Base-by-base conservation (phyloP, 2,113 vertebrate genomes). In the Boleophthalmus pectinirostris region DNA sequence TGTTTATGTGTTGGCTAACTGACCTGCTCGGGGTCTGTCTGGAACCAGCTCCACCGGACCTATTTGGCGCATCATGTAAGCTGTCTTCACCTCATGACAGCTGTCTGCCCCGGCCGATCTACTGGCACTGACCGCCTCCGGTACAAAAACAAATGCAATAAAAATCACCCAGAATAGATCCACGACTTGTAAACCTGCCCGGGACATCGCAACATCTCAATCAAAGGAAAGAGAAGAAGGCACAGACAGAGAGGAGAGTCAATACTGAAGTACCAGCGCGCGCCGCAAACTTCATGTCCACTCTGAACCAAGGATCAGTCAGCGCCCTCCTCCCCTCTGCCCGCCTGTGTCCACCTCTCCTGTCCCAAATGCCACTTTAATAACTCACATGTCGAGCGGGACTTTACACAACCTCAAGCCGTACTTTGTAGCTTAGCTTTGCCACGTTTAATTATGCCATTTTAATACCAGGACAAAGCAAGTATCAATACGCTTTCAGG, bases 81-180 rank as follows among this genome's bases (percentile, higher is more conserved):
- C 95, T 29, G 94, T 95, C 87, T 94, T 94, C 83, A 97, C 96
- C 89, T 96, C 96, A 89, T 95, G 94, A 88, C 96, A 96, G 92
- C 94, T 96, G 81, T 94, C 94, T 35, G 92, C 85, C 67, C 82
- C 87, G 87, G 87, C 84, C 51, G 75, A 81, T 81, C 73, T 67
- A 67, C 86, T 56, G 86, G 78, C 86, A 68, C 85, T 56, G 86
- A 75, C 86, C 66, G 63, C 66, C 77, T 87, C 83, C 87, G 88
- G 85, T 12, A 90, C 76, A 61, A 82, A 75, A 75, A 86, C 12
- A 2, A 60, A 57, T 56, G 14, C 69, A 8, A 90, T 72, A 58
- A 84, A 46, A 80, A 88, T 88, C 79, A 90, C 71, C 85, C 91
- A 61, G 68, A 85, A 80, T 82, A 89, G 80, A 78, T 85, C 79